Percentiles rank a stretch among this genome's conserved stretches.
These are phyloP conservation scores for Tachyglossus aculeatus DNA, from an alignment of 2,797 vertebrate genomes.

Conservation along the genomic window DNA sequence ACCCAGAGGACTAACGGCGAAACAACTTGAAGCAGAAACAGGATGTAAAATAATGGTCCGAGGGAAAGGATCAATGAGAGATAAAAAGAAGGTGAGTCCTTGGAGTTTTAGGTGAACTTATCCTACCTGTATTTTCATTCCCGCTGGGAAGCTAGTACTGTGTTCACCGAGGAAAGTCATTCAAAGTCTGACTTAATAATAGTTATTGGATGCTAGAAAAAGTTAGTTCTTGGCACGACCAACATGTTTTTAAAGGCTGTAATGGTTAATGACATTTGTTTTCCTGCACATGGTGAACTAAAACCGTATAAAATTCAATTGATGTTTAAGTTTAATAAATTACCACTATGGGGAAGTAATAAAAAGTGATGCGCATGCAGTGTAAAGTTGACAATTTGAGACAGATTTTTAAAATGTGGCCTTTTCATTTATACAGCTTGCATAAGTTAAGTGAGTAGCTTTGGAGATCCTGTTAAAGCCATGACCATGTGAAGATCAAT, in stretches of 20 bases:
- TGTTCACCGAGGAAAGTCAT: no score
- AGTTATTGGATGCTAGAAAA: no score
- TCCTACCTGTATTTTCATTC: no score
- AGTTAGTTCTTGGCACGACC: no score
- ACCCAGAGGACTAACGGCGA: conserved; percentile 96
- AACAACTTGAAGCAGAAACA: conserved; percentile 97
- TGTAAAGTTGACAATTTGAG: neutral
- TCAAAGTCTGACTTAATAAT: no score
- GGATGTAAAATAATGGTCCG: conserved; percentile 99
- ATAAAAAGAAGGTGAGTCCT: conserved; percentile 96
- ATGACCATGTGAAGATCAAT: no score
- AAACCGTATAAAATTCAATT: neutral
- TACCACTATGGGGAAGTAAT: neutral
- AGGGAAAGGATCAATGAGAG: conserved; percentile 98
- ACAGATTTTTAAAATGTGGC: neutral
- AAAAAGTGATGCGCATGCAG: neutral
- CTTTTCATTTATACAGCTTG: conserved; percentile 1
- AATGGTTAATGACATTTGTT: neutral
- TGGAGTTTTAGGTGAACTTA: conserved; percentile 16
- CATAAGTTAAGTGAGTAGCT: neutral
- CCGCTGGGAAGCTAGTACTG: no score
- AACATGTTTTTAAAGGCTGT: neutral
- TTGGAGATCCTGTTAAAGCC: neutral
- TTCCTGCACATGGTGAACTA: neutral
- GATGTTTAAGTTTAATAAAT: neutral